Evolutionary conservation across 2,113 vertebrate species (phyloP), one percentile per base, ranked within the genome.

Genomic region (Mastomys natalensis): DNA sequence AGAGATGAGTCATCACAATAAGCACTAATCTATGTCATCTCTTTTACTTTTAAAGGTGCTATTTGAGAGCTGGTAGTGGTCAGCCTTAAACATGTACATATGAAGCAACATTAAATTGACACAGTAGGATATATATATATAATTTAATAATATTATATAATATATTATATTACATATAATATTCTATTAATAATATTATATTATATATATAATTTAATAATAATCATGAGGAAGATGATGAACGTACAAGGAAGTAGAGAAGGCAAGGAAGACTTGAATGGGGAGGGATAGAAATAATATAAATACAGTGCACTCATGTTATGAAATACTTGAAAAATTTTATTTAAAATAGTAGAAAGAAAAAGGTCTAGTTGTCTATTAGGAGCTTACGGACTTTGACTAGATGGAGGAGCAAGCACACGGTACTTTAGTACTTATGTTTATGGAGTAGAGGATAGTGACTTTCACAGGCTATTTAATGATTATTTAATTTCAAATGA

Each of bases 401-500:
- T 17, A 4, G 9, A 7, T 48, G 48, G 24, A 31, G 10, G n/a
- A 0, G 37, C 29, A 0, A 15, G 34, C 4, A 16, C n/a, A 9
- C 29, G 31, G 22, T 34, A 29, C 55, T 31, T 64, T 19, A 10
- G 76, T 21, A 21, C 84, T 90, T 48, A 60, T 45, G 10, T 93
- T 84, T 70, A 51, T 37, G 37, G 37, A 40, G 37, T 15, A 40
- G 34, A 72, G 10, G 40, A 43, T 72, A 37, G 24, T 87, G 66
- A 19, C 37, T 96, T 91, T 89, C 87, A 77, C 21, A 45, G 45
- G n/a, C 34, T 76, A 29, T 89, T 93, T 81, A 31, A 72, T 91
- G 51, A 40, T 48, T 94, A 84, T 92, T 22, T 9, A 24, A 82
- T 82, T 95, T 91, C 80, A 84, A 81, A 89, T 84, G 73, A 94